Evolutionary conservation across 2,113 vertebrate genomes (phyloP), one percentile per base, ranked within the genome.

Genomic region (Chitala chitala): DNA sequence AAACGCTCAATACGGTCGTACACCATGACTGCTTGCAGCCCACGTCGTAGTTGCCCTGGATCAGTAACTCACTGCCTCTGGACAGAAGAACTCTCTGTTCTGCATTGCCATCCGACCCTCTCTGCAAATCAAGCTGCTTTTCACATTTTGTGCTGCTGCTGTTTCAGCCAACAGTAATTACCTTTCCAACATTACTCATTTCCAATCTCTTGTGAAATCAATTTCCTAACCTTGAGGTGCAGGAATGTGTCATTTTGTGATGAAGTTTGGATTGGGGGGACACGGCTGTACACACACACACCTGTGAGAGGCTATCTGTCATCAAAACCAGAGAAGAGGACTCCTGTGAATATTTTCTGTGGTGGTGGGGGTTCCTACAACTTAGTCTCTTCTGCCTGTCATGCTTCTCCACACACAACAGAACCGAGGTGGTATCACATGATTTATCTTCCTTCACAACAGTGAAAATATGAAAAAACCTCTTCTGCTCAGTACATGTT

Each of bases 181-280:
- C 66, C 44, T 50, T 33, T 63, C 24, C 2, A 46, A 48, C n/a
- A 46, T 73, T 61, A 61, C 31, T 24, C 51, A 64, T 51, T 56
- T 36, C 26, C 8, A 38, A 15, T 26, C 38, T 26, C 38, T 4
- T 48, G 24, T 33, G 26, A 61, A 48, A 72, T 51, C 44, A 36
- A 29, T 17, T 12, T 40, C 50, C 9, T 69, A 59, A 69, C 76
- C 61, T 76, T 76, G 59, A 68, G 42, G 46, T 20, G 36, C 22
- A 10, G 31, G 59, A 26, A 71, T 15, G 13, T 54, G 40, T 71
- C 42, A 74, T 29, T 54, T 69, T 74, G n/a, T 15, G 36, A 53
- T 42, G 26, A 40, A 24, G 48, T 55, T 20, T 56, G 44, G 42
- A 36, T 12, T 50, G 29, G 33, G 26, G 46, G 5, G 22, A 50